phyloP scores from a whole-genome alignment of 2,888 invertebrate species.

The Parascotia fuliginaria region DNA sequence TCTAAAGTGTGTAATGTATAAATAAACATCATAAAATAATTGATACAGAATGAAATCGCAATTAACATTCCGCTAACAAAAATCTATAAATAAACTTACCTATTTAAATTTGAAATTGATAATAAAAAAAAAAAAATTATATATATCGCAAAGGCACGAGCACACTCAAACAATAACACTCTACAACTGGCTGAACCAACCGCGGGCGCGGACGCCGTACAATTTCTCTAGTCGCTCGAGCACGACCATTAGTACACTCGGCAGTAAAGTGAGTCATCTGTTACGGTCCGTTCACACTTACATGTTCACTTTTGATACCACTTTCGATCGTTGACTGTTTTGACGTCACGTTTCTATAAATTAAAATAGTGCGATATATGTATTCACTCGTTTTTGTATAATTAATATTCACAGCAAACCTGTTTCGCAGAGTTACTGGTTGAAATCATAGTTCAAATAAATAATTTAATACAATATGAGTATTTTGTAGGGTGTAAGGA shows the following conservation, averaged over 20 bases:
- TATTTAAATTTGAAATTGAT: conserved; percentile 2
- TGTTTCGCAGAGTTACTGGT: too few species aligned
- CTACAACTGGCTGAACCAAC: conserved; percentile 30
- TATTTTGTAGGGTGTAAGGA: too few species aligned
- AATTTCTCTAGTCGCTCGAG: conserved; percentile 20
- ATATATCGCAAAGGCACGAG: conserved; percentile 25
- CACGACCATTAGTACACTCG: conserved; percentile 35
- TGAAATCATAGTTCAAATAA: too few species aligned
- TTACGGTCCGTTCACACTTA: conserved; percentile 24
- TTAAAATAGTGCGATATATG: too few species aligned
- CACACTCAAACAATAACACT: conserved; percentile 29
- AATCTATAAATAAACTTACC: conserved; percentile 20
- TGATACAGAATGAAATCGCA: neutral
- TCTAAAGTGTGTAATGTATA: neutral
- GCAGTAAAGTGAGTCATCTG: conserved; percentile 36
- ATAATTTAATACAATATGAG: too few species aligned
- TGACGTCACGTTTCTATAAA: too few species aligned
- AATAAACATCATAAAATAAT: neutral
- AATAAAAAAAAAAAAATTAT: conserved; percentile 14
- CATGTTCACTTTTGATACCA: conserved; percentile 2
- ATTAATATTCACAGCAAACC: too few species aligned
- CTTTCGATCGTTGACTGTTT: neutral
- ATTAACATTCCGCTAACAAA: neutral
- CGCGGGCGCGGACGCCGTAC: too few species aligned
- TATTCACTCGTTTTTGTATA: too few species aligned